These are phyloP conservation scores for Mellivora capensis DNA, from an alignment of 2,113 vertebrate species.

Conservation along the genomic window DNA sequence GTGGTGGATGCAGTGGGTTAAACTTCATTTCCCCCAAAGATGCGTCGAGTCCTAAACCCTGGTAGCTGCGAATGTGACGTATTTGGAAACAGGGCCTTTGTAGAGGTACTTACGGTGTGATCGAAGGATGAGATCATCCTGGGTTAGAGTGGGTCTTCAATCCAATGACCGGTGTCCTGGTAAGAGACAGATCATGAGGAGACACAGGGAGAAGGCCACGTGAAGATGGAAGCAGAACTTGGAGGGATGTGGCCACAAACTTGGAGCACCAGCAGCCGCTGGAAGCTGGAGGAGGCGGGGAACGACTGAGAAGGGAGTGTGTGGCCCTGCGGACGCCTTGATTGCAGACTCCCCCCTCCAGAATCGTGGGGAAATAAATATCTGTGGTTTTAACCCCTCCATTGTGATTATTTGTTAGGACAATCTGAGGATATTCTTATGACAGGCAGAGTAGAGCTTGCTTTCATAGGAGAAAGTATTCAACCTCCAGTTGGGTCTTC, in stretches of 20 bases:
- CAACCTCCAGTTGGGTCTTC: neutral
- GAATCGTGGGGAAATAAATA: neutral
- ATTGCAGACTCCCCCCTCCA: neutral
- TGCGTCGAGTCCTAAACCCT: neutral
- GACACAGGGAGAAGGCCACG: neutral
- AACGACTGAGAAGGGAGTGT: accelerated
- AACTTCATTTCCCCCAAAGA: neutral
- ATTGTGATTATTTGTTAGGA: neutral
- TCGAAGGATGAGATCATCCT: neutral
- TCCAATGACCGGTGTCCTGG: neutral
- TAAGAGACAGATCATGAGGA: neutral
- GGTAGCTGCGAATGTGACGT: neutral
- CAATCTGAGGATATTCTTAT: neutral
- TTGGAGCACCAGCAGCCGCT: neutral
- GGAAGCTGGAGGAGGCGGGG: neutral
- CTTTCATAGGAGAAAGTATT: neutral
- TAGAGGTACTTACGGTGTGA: neutral
- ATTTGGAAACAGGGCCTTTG: neutral
- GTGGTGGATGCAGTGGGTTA: neutral
- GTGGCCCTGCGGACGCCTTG: neutral
- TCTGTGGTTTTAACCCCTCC: neutral
- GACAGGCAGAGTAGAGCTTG: neutral
- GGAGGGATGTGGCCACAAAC: neutral
- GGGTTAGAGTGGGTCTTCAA: neutral
- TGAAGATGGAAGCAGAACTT: neutral